Evolutionary conservation across 2,888 invertebrate species (phyloP).

Genomic region (Idaea dimidiata): DNA sequence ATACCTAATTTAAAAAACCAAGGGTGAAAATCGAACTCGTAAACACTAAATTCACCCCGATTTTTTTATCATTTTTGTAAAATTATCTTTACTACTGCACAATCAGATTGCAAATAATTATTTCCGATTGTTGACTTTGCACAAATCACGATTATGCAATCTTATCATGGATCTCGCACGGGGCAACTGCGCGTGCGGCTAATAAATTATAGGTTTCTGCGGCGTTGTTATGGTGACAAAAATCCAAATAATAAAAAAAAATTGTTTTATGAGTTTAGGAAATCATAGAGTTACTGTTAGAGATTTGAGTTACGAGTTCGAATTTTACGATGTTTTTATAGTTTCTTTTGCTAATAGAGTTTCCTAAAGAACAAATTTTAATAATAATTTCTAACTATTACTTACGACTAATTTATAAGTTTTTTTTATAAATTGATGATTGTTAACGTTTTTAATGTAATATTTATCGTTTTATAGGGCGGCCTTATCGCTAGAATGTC

Average conservation of each 20-base stretch:
- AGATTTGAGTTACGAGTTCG: conserved; percentile 7
- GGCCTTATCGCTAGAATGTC: too few relatives aligned
- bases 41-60: background rate
- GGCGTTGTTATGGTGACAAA: conserved; percentile 17
- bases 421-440: too few relatives aligned
- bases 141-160: background rate
- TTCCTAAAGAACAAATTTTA: too few relatives aligned
- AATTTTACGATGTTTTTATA: conserved; percentile 8
- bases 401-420: too few relatives aligned
- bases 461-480: too few relatives aligned
- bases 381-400: too few relatives aligned
- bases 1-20: too few relatives aligned
- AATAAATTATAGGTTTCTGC: conserved; percentile 12
- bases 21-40: background rate
- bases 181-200: conserved; percentile 15
- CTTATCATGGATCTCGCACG: conserved; percentile 24
- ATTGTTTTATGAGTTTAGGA: background rate
- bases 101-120: background rate
- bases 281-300: background rate
- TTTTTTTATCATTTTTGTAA: background rate
- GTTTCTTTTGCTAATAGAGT: background rate
- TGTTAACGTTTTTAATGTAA: too few relatives aligned
- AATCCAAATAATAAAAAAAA: conserved; percentile 11
- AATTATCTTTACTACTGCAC: background rate
- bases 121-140: background rate